Conservation (phyloP, 2,113 vertebrate genomes). For the Poicephalus gulielmi region DNA sequence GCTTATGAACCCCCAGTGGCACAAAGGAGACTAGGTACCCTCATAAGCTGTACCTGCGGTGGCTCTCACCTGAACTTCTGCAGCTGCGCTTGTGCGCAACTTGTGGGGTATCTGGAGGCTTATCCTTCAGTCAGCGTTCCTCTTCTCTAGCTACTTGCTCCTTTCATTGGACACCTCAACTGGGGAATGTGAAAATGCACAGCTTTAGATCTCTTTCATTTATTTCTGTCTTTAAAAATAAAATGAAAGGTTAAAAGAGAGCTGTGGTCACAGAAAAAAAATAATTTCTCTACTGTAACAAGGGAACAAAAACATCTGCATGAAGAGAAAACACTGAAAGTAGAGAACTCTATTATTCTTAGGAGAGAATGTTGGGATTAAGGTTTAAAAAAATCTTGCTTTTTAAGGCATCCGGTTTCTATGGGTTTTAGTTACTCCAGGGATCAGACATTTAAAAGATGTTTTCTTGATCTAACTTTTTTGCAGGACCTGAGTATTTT, state of each 20-base stretch:
- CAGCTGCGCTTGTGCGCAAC: neutral
- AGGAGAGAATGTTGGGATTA: constrained; percentile 52
- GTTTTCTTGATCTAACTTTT: constrained; percentile 55
- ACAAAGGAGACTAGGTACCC: neutral
- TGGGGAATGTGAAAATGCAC: constrained; percentile 6
- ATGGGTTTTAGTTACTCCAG: constrained; percentile 9
- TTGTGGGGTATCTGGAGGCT: neutral
- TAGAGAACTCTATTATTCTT: constrained; percentile 60
- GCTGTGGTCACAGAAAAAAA: constrained; percentile 15
- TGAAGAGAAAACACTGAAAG: constrained; percentile 37
- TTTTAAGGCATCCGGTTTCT: constrained; percentile 31
- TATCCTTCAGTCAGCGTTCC: neutral
- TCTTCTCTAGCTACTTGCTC: neutral
- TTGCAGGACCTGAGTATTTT: constrained; percentile 47
- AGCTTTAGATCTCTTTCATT: constrained; percentile 2
- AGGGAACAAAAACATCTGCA: constrained; percentile 42
- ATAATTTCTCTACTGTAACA: neutral
- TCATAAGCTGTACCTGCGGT: neutral
- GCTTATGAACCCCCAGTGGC: neutral
- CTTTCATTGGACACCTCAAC: neutral
- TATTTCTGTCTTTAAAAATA: constrained; percentile 21
- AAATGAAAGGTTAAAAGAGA: constrained; percentile 22
- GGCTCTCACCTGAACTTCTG: neutral
- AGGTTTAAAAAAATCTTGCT: constrained; percentile 32
- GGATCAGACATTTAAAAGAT: constrained; percentile 25